A percentile compares a stretch with the other conserved stretches of the same genome.
Evolutionary conservation across 2,797 vertebrate species (phyloP).

Genomic region (Manis crassicaudata): DNA sequence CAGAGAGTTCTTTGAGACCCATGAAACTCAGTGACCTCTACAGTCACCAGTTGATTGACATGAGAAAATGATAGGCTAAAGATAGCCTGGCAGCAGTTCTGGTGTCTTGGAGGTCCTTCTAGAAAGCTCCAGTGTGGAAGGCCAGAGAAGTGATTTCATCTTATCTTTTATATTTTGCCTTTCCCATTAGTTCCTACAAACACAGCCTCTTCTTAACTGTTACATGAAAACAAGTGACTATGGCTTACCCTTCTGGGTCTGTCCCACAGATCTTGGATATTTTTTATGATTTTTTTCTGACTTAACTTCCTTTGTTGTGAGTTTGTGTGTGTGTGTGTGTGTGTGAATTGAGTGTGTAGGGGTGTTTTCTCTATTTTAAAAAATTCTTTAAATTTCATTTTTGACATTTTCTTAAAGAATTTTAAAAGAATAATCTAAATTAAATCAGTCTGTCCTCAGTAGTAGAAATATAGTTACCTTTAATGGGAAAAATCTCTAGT

Average conservation of each 20-base stretch:
- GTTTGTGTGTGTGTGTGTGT: not conserved
- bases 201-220: not conserved
- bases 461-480: not conserved
- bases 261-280: not conserved
- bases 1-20: not conserved
- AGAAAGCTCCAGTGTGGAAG: not conserved
- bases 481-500: not conserved
- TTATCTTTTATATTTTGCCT: not conserved
- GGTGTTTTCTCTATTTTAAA: not conserved
- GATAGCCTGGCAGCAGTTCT: not conserved
- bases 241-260: not conserved
- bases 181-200: not conserved
- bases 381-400: not conserved
- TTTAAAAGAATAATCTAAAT: not conserved
- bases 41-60: not conserved
- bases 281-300: not conserved
- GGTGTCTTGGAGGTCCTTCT: not conserved
- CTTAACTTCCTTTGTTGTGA: not conserved
- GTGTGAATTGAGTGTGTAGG: not conserved
- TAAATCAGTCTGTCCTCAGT: not conserved
- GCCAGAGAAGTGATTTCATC: not conserved
- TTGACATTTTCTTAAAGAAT: not conserved
- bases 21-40: not conserved
- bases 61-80: not conserved
- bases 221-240: not conserved